Evolutionary conservation across 2,888 invertebrate species (phyloP).

Genomic region (Melanostoma mellinum): DNA sequence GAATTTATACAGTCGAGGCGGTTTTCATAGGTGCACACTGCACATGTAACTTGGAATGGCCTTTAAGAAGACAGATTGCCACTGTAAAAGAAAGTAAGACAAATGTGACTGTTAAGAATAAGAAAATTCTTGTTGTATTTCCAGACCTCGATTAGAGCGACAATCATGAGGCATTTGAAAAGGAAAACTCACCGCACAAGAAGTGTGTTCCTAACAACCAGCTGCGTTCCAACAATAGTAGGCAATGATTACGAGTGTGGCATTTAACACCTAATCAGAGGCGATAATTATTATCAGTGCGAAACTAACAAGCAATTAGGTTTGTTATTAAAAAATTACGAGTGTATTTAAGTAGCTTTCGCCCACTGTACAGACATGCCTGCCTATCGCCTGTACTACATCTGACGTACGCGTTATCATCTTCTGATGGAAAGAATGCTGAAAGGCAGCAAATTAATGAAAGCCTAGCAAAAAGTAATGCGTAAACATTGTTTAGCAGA

Average conservation of each 20-base stretch:
- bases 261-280: no score
- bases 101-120: no score
- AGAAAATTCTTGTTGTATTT: no score
- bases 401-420: conserved; percentile 46
- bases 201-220: no score
- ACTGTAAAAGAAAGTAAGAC: no score
- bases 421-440: conserved; percentile 33
- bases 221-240: no score
- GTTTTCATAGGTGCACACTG: conserved; percentile 16
- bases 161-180: no score
- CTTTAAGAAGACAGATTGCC: no score
- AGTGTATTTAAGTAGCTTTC: conserved; percentile 6
- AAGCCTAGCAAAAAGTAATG: conserved; percentile 19
- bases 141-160: no score
- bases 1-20: conserved; percentile 33
- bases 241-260: no score
- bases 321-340: neutral
- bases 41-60: neutral
- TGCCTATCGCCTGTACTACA: conserved; percentile 24
- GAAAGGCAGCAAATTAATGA: conserved; percentile 12
- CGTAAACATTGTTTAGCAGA: conserved; percentile 23
- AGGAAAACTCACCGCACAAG: no score
- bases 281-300: no score
- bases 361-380: conserved; percentile 29
- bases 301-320: neutral